Evolutionary conservation across 1,140 invertebrate species (phyloP), one percentile per base, ranked within the genome.

Genomic region (Asobara japonica): DNA sequence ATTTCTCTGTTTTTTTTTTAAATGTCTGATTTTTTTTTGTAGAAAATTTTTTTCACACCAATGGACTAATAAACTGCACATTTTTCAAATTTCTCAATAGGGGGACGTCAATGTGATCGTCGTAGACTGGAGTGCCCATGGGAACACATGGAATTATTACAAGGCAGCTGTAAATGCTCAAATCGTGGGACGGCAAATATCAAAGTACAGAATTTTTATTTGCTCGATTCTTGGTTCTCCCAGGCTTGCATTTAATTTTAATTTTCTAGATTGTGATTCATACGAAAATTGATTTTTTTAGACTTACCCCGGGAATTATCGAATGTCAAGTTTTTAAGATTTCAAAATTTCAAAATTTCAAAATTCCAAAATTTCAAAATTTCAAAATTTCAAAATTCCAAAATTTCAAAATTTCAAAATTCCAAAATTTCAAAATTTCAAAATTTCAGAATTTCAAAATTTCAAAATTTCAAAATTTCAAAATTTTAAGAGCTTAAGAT

Each of bases 91-190:
- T n/a, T n/a, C n/a, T n/a, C n/a, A n/a, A n/a, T n/a, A 91, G 89
- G 84, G 71, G 0, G 88, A 91, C 69, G 86, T 89, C 11, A 91
- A 91, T 69, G 86, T 91, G 0, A 86, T 91, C 7, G 83, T 86
- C 0, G 89, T 90, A 10, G 90, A 91, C 72, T 91, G 90, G 90
- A 90, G 89, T 61, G 83, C 82, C 8, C 89, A 89, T 0, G 87
- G 89, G 8, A 89, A 89, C 36, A 90, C 89, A 0, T 90, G 88
- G 86, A 90, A 90, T 81, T 91, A 91, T 68, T 90, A 89, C 79
- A 85, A 88, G 73, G 90, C 90, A 0, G 90, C 89, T 0, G 86
- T 89, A 6, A 90, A 91, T 72, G 90, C 90, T 0, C 83, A 85
- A 65, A 81, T 85, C 18, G 89, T 89, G 8, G 89, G 89, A 48